phyloP scores from a whole-genome alignment of 2,113 vertebrate genomes.

The Probosciger aterrimus region DNA sequence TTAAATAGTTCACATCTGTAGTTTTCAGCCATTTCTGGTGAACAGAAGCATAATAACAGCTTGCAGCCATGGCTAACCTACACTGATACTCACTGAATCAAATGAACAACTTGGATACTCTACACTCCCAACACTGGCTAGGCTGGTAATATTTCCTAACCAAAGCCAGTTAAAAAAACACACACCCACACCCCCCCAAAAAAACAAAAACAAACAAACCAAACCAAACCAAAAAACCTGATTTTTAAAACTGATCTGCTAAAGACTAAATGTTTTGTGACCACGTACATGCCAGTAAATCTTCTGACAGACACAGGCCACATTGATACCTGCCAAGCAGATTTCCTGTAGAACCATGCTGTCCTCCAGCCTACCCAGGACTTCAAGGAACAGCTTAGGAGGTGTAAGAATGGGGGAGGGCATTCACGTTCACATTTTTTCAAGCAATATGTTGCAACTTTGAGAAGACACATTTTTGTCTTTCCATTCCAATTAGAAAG shows the following conservation, averaged over 20 bases:
- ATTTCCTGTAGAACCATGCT: background rate
- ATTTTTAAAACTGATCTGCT: background rate
- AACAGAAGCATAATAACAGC: background rate
- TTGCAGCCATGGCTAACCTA: background rate
- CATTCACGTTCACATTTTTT: background rate
- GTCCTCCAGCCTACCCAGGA: background rate
- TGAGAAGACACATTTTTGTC: background rate
- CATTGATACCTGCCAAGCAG: background rate
- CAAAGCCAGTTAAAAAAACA: background rate
- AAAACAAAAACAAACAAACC: background rate
- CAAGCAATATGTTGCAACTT: background rate
- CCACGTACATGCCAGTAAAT: background rate
- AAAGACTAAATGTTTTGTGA: background rate
- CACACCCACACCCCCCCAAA: too few relatives aligned
- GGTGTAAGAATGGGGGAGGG: background rate
- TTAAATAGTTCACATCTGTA: background rate
- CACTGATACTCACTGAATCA: background rate
- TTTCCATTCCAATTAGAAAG: background rate
- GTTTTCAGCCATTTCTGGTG: background rate
- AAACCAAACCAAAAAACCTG: background rate
- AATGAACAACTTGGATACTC: background rate
- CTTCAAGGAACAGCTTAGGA: background rate
- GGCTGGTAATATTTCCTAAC: background rate
- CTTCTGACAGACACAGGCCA: background rate
- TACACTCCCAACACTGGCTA: background rate